Base-by-base conservation (phyloP, 2,113 vertebrate genomes). In the Dendrocopos noguchii region DNA sequence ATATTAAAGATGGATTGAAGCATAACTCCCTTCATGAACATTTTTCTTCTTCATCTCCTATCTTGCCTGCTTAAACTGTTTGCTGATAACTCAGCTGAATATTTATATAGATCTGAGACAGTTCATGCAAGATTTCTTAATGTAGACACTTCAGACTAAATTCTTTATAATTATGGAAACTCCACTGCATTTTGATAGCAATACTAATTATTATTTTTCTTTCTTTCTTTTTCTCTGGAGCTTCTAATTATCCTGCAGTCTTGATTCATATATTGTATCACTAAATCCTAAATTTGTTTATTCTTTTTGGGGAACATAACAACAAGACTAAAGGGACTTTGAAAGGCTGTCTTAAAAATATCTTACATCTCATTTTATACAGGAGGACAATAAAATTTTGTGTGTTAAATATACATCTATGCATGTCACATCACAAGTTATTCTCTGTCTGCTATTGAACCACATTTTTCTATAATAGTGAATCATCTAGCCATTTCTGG, bases 71-170 rank as follows among this genome's bases (percentile, higher is more conserved):
- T 64, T 87, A 64, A 79, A 12, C 7, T 34, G 9, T 36, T 75
- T 55, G 12, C 61, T 66, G 4, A 56, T 59, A 83, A 72, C 17
- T 60, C 2, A 1, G 8, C 2, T 0, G 0, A 65, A 9, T 29
- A 50, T 4, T 82, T 75, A 46, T 0, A 1, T 4, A 33, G 7
- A 39, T 15, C 12, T 71, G 17, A 74, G 16, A n/a, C 10, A 55
- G 9, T 27, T 53, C 5, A 36, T 63, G 21, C 25, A 50, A 39
- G 12, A 4, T 55, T 84, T 81, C 61, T 71, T 57, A 11, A 50
- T 71, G 5, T 12, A 67, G 22, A 42, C 7, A 21, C 4, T 59
- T 10, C 15, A 25, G 65, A 5, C 25, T 52, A 74, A 59, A 15
- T 29, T 55, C 33, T 36, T 66, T 16, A 4, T 55, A 59, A 50